These are phyloP conservation scores for Therioaphis trifolii DNA, from an alignment of 2,888 invertebrate genomes.

Conservation along the genomic window DNA sequence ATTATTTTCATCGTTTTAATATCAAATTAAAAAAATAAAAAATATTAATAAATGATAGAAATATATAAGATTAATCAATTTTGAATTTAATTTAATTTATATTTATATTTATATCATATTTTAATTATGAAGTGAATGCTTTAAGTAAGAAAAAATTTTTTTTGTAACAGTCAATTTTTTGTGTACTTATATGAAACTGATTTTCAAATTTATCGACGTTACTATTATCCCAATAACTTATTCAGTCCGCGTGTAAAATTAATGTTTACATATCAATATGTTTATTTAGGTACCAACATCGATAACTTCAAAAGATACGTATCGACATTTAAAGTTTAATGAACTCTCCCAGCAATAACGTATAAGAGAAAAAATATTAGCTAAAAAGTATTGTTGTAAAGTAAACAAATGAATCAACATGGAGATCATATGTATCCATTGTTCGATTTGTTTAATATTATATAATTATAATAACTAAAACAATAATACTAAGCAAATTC, in stretches of 20 bases:
- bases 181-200: background rate
- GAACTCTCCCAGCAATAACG: background rate
- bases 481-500: too few species aligned
- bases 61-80: background rate
- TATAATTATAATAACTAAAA: too few species aligned
- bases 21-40: background rate
- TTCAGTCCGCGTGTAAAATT: too few species aligned
- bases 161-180: background rate
- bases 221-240: too few species aligned
- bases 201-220: background rate
- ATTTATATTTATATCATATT: too few species aligned
- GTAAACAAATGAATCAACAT: too few species aligned
- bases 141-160: background rate
- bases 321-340: background rate
- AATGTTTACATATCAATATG: too few species aligned
- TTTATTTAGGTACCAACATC: too few species aligned
- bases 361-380: background rate
- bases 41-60: background rate
- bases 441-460: too few species aligned
- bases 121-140: background rate
- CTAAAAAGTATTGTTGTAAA: background rate
- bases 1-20: background rate
- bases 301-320: too few species aligned
- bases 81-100: constrained; percentile 6
- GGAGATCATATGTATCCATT: too few species aligned